These are phyloP conservation scores for Musca domestica DNA, from an alignment of 1,140 invertebrate species.

Conservation along the genomic window DNA sequence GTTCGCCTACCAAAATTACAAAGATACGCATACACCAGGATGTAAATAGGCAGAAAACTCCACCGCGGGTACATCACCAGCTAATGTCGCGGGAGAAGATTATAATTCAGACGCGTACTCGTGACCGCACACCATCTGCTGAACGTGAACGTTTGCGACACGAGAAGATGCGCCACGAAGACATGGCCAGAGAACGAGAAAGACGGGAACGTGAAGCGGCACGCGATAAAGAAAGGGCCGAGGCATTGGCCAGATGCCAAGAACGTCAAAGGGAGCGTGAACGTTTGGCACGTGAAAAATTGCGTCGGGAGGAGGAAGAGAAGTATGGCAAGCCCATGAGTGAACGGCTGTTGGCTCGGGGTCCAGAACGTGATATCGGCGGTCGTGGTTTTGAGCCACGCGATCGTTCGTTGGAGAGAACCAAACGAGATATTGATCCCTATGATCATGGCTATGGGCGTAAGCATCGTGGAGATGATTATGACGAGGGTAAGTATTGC, in stretches of 20 bases:
- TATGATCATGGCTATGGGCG: constrained; percentile 33
- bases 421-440: constrained; percentile 37
- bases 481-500: constrained; percentile 27
- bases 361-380: constrained; percentile 41
- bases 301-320: constrained; percentile 53
- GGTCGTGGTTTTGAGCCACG: constrained; percentile 37
- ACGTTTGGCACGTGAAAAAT: constrained; percentile 56
- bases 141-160: constrained; percentile 42
- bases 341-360: constrained; percentile 29
- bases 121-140: constrained; percentile 44
- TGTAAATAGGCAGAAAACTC: constrained; percentile 47
- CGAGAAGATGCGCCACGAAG: constrained; percentile 38
- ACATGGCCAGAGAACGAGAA: constrained; percentile 53
- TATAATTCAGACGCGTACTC: constrained; percentile 46
- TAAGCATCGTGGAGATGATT: constrained; percentile 36
- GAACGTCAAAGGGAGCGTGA: constrained; percentile 63
- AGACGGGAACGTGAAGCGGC: constrained; percentile 56
- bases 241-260: constrained; percentile 59
- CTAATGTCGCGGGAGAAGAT: constrained; percentile 49
- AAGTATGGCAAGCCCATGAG: constrained; percentile 28
- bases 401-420: constrained; percentile 44
- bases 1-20: constrained; percentile 46
- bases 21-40: constrained; percentile 51
- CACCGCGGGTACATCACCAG: constrained; percentile 46
- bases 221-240: constrained; percentile 60